These are phyloP conservation scores for Xylocampa areola DNA, from an alignment of 2,888 invertebrate species.

Conservation along the genomic window DNA sequence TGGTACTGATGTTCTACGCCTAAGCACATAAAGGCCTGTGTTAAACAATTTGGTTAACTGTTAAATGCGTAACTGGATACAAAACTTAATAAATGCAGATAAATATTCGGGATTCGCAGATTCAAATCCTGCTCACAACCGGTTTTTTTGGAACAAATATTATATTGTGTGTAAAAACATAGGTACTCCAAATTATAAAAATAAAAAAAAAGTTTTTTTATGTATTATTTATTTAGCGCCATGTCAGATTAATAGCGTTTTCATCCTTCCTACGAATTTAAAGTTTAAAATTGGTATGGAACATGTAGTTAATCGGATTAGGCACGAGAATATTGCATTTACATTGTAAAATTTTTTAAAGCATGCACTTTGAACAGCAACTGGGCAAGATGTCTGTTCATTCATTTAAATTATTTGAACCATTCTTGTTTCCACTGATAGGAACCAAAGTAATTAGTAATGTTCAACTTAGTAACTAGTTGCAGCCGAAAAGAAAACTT, in stretches of 20 bases:
- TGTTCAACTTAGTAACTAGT: conserved; percentile 60
- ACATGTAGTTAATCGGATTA: not conserved
- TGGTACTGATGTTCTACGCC: conserved; percentile 42
- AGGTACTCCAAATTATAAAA: too few species aligned
- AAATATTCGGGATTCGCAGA: too few species aligned
- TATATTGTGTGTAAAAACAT: too few species aligned
- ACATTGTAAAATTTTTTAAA: conserved; percentile 25
- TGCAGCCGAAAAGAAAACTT: conserved; percentile 64
- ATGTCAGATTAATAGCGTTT: too few species aligned
- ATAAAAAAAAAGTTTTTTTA: too few species aligned
- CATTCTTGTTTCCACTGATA: conserved; percentile 20
- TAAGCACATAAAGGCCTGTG: conserved; percentile 27
- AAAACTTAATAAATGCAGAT: too few species aligned
- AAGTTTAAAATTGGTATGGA: not conserved
- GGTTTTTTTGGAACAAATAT: too few species aligned
- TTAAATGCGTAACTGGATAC: too few species aligned
- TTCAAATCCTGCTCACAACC: too few species aligned
- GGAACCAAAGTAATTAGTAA: conserved; percentile 56
- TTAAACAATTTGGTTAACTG: conserved; percentile 33
- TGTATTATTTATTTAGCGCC: too few species aligned
- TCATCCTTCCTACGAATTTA: too few species aligned
- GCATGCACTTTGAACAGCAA: not conserved
- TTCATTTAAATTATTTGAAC: conserved; percentile 29
- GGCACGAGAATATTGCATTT: conserved; percentile 12
- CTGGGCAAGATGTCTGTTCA: conserved; percentile 1